Evolutionary conservation across 2,797 vertebrate species (phyloP).

Genomic region (Sphenodon punctatus): DNA sequence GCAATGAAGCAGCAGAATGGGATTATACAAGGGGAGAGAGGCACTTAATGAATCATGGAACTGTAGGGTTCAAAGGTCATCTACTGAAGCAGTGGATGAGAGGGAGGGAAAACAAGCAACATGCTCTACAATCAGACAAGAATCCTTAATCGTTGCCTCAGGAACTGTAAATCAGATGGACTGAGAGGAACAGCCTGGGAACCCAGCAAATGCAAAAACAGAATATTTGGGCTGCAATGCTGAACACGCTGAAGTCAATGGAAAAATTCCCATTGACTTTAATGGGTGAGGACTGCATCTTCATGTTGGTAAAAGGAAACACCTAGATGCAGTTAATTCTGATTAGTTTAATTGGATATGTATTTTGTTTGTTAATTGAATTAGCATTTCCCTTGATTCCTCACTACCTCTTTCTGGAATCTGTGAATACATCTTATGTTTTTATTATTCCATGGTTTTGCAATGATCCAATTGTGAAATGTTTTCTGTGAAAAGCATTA

Average conservation of each 20-base stretch:
- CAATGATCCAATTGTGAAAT: not conserved
- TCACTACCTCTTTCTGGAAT: not conserved
- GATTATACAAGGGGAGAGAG: rapidly evolving
- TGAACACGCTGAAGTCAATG: too few relatives aligned
- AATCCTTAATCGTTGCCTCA: not conserved
- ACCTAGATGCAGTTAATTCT: not conserved
- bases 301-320: not conserved
- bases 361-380: slow-evolving; percentile 1
- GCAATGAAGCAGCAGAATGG: rapidly evolving
- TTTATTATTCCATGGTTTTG: not conserved
- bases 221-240: not conserved
- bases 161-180: not conserved
- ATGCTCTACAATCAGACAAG: not conserved
- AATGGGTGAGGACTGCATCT: too few relatives aligned
- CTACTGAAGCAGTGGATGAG: rapidly evolving
- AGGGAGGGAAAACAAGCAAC: not conserved
- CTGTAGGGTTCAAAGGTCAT: too few relatives aligned
- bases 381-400: not conserved
- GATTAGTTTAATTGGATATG: not conserved
- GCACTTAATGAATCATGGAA: not conserved
- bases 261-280: too few relatives aligned
- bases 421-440: not conserved
- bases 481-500: not conserved
- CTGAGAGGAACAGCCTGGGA: not conserved
- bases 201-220: too few relatives aligned